Evolutionary conservation across 2,113 vertebrate species (phyloP).

Genomic region (Tenebrosternarchus preto): DNA sequence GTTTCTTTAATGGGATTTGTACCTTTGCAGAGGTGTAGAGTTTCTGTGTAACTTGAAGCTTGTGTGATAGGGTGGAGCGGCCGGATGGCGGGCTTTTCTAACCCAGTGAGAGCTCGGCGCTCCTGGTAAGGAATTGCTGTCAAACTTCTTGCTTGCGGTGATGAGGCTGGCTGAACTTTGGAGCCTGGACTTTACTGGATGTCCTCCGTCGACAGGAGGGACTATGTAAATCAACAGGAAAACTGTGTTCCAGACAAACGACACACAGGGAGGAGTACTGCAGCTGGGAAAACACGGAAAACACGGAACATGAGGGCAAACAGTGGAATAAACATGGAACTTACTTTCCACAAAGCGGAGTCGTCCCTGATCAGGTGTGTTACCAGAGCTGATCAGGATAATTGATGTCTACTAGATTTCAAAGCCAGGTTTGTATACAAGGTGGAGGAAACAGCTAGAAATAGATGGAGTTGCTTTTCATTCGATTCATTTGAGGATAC

Average conservation of each 20-base stretch:
- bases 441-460: neutral
- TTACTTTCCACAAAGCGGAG: neutral
- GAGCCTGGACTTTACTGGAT: constrained; percentile 38
- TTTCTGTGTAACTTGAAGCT: neutral
- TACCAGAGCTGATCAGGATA: neutral
- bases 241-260: constrained; percentile 22
- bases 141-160: constrained; percentile 56
- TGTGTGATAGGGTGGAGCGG: neutral
- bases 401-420: neutral
- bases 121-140: constrained; percentile 52
- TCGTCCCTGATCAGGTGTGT: neutral
- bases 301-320: constrained; percentile 13
- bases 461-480: too few species aligned
- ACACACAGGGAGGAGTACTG: neutral
- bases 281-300: constrained; percentile 44
- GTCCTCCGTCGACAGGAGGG: constrained; percentile 14
- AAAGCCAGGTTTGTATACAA: neutral
- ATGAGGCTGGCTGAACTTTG: constrained; percentile 44
- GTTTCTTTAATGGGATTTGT: neutral
- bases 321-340: neutral
- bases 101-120: constrained; percentile 31
- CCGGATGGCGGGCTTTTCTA: neutral
- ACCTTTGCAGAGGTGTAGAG: neutral
- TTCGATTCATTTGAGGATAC: neutral
- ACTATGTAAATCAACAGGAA: constrained; percentile 47